Conservation (phyloP, 2,797 vertebrate genomes). For the Crenichthys baileyi region DNA sequence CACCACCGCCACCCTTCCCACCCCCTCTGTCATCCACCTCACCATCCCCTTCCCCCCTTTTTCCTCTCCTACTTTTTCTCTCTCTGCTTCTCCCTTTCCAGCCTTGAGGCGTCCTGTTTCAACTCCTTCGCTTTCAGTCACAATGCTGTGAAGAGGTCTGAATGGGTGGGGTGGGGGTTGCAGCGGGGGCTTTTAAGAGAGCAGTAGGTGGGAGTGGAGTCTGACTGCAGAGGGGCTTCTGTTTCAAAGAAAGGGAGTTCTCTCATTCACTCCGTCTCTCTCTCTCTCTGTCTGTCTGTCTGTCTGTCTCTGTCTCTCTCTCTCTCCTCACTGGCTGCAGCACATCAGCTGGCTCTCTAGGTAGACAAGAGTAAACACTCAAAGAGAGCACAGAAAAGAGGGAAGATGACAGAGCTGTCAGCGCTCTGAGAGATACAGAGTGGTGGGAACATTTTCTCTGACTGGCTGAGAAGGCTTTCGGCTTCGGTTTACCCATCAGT, state of each 20-base stretch:
- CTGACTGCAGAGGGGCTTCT: conserved; percentile 85
- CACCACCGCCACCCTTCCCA: conserved; percentile 19
- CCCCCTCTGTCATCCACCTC: conserved; percentile 1
- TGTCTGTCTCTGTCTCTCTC: conserved; percentile 58
- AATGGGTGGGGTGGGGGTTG: conserved; percentile 58
- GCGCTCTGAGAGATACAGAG: conserved; percentile 68
- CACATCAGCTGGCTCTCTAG: conserved; percentile 80
- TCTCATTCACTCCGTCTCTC: conserved; percentile 65
- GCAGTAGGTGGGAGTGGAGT: conserved; percentile 84
- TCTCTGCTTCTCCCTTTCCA: conserved; percentile 56
- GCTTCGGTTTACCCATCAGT: conserved; percentile 51
- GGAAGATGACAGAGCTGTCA: conserved; percentile 80
- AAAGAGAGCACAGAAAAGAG: conserved; percentile 66
- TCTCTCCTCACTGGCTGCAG: conserved; percentile 67
- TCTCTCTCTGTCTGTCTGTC: conserved; percentile 51
- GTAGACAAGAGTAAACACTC: conserved; percentile 78
- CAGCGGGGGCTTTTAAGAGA: conserved; percentile 76
- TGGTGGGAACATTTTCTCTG: conserved; percentile 54
- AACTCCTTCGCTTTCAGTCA: conserved; percentile 83
- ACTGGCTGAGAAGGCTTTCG: conserved; percentile 49
- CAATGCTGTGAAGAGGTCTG: conserved; percentile 74
- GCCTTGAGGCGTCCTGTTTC: conserved; percentile 85
- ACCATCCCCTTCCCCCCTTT: conserved; percentile 28
- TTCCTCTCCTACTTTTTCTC: conserved; percentile 15
- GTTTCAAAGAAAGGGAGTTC: conserved; percentile 83